phyloP scores from a whole-genome alignment of 1,140 invertebrate species.

The Pemphigus obesinymphae region DNA sequence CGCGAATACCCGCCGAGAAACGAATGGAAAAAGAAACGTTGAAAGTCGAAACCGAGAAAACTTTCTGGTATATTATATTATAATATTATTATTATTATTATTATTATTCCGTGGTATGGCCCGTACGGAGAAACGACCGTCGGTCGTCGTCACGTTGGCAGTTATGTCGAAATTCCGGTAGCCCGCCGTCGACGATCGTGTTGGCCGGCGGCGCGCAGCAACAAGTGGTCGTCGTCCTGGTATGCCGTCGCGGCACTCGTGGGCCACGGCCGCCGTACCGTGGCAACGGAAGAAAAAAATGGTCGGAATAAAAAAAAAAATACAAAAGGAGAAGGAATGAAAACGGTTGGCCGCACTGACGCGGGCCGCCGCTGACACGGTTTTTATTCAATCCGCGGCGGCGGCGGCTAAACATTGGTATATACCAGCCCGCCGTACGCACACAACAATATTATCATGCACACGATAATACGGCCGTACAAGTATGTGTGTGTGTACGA shows the following conservation, averaged over 20 bases:
- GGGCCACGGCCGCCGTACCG: neutral
- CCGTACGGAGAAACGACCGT: no score
- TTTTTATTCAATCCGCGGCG: neutral
- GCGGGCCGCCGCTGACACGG: neutral
- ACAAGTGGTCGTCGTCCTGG: no score
- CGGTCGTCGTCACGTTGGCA: conserved; percentile 32
- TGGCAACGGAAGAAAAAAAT: no score
- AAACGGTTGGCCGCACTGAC: neutral
- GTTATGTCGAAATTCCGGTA: conserved; percentile 40
- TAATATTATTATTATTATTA: no score
- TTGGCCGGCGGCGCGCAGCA: neutral
- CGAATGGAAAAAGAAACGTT: no score
- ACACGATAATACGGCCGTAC: neutral
- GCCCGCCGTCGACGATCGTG: conserved; percentile 18
- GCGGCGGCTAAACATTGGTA: neutral
- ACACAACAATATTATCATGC: neutral
- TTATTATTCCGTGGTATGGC: no score
- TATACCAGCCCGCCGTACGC: no score
- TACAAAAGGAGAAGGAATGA: no score
- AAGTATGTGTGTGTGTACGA: neutral
- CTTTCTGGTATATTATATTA: no score
- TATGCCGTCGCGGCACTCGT: neutral
- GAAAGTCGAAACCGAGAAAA: no score
- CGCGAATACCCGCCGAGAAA: no score
- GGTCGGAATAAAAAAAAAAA: no score